Evolutionary conservation across 37 sponge, comb jelly and placozoan species (phyloP), one percentile per base, ranked within the genome.

Genomic region (Diacarnus erythraeanus): DNA sequence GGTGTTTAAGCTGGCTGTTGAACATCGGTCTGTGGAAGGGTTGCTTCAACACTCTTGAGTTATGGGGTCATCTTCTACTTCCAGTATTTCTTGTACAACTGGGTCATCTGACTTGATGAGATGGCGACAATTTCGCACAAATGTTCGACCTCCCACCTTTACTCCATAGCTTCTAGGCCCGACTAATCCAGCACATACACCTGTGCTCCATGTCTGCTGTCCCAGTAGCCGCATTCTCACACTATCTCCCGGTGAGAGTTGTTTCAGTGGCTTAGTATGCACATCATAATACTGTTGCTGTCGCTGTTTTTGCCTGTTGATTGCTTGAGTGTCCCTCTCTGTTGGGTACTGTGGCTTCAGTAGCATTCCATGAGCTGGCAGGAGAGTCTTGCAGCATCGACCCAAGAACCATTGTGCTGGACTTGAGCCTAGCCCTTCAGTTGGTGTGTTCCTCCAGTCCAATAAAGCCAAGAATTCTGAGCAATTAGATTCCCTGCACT

Each of bases 401-500:
- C 84, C 84, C 1, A 83, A 64, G 38, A 83, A 69, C 27, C 77
- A 51, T 38, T 83, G 84, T 23, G 84, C 76, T 31, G 79, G 69
- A 34, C 79, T 66, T 43, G 69, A 54, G 18, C 29, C 29, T 35
- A 75, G 64, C 5, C 77, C 77, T 23, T 83, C 77, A 34, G 84
- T 57, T 3, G 77, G 72, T 2, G 84, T 84, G 42, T 78, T 79
- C 41, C 79, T 36, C 74, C 79, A 85, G 21, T 85, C 86, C 1
- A 85, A 64, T 38, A 85, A 42, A 22, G 86, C 86, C 25, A 58
- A 63, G 39, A 70, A 85, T 30, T 85, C 79, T 31, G 77, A 83
- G 27, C n/a, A n/a, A n/a, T n/a, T n/a, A n/a, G n/a, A n/a, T n/a
- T n/a, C n/a, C n/a, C n/a, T n/a, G n/a, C n/a, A n/a, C n/a, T n/a